Evolutionary conservation across 2,113 vertebrate genomes (phyloP).

Genomic region (Leptodactylus fuscus): DNA sequence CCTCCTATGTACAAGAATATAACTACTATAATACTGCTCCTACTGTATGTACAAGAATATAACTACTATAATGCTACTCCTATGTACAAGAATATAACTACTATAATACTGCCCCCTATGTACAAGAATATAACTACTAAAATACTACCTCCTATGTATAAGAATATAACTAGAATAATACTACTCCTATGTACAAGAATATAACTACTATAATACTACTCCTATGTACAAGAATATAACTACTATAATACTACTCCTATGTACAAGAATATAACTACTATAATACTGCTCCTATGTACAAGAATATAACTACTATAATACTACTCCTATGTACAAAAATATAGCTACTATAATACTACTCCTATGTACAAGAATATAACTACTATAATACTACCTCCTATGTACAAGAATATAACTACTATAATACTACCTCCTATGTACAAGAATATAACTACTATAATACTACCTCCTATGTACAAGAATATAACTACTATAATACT

Average conservation of each 20-base stretch:
- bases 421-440: neutral
- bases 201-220: neutral
- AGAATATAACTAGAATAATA: constrained; percentile 13
- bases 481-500: too few relatives aligned
- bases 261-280: neutral
- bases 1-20: too few relatives aligned
- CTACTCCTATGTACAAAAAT: too few relatives aligned
- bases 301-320: neutral
- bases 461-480: too few relatives aligned
- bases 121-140: too few relatives aligned
- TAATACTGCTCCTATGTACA: neutral
- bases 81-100: constrained; percentile 15
- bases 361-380: too few relatives aligned
- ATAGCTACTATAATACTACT: too few relatives aligned
- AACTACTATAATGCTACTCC: neutral
- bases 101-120: neutral
- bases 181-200: constrained; percentile 5
- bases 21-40: too few relatives aligned
- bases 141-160: too few relatives aligned
- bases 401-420: neutral
- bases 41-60: neutral
- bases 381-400: too few relatives aligned
- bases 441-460: too few relatives aligned
- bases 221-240: neutral
- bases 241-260: neutral